These are phyloP conservation scores for Myrmecobius fasciatus DNA, from an alignment of 2,113 vertebrate species.

Conservation along the genomic window DNA sequence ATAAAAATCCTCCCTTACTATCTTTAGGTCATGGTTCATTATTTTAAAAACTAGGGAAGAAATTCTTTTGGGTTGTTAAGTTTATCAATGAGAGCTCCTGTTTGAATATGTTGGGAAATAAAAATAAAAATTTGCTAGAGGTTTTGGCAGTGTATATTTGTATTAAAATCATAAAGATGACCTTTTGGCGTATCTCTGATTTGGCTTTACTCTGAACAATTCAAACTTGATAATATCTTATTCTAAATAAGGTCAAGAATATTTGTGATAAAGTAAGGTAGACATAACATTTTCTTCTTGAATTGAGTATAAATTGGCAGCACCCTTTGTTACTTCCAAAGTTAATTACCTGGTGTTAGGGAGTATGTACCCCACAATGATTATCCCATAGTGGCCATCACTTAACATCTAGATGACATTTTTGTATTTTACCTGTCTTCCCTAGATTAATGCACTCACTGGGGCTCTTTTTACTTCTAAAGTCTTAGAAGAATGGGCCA, in stretches of 20 bases:
- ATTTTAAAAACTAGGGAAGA: background rate
- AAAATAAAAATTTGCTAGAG: background rate
- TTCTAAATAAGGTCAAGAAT: background rate
- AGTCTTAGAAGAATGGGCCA: constrained; percentile 96
- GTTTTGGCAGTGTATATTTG: background rate
- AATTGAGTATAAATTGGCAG: background rate
- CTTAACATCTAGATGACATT: constrained; percentile 42
- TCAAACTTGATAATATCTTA: background rate
- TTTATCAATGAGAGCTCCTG: background rate
- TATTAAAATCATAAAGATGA: background rate
- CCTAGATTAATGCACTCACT: constrained; percentile 96
- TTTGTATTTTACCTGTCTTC: constrained; percentile 59
- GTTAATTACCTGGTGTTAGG: background rate
- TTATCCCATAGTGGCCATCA: accelerated
- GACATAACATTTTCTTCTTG: background rate
- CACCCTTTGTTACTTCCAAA: background rate
- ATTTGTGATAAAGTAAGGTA: background rate
- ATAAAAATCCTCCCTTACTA: background rate
- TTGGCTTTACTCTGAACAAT: background rate
- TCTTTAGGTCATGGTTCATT: background rate
- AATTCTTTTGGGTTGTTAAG: background rate
- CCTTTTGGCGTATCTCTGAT: background rate
- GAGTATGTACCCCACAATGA: background rate
- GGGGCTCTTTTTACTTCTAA: constrained; percentile 94
- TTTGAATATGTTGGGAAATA: background rate